Evolutionary conservation across 2,797 vertebrate genomes (phyloP), one percentile per base, ranked within the genome.

Genomic region (Cryptoblepharus egeriae): DNA sequence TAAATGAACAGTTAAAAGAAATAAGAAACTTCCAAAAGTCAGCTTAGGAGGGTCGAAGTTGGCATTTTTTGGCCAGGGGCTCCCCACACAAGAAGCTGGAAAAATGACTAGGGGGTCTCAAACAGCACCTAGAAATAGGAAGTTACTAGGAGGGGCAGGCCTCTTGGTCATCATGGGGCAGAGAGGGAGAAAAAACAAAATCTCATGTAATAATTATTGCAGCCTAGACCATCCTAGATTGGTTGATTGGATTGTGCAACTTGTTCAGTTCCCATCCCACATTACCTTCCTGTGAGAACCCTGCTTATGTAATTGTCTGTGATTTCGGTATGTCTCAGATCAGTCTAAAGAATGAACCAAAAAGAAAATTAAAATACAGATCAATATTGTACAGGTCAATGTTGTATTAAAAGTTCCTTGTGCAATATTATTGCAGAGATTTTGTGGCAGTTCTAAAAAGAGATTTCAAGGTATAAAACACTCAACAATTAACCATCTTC

Each of bases 341-440:
- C 16, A 28, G 39, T 61, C 5, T 32, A 63, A 72, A 24, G 16
- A 63, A 3, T 45, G 18, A 13, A 30, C 13, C 28, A 45, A 49
- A 7, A n/a, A n/a, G 16, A 30, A 52, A 3, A 30, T 30, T 63
- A 15, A 22, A 32, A 55, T 3, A 20, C n/a, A 57, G 4, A 67
- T n/a, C n/a, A n/a, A n/a, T n/a, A n/a, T n/a, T n/a, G 16, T 39
- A 13, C 3, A 39, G 24, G 1, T 42, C 13, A 1, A 26, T 75
- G 42, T 81, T n/a, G 5, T 87, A 91, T 85, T 88, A 82, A 9
- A 58, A 1, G 78, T 32, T 39, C 85, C 91, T 91, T 77, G 77
- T 80, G 90, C 24, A 73, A 7, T 1, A 32, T 80, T 85, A 52
- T 67, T 24, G 74, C 77, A 80, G 55, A 4, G 81, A n/a, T n/a